Base-by-base conservation (phyloP, 1,140 invertebrate species). In the Grapholita molesta region DNA sequence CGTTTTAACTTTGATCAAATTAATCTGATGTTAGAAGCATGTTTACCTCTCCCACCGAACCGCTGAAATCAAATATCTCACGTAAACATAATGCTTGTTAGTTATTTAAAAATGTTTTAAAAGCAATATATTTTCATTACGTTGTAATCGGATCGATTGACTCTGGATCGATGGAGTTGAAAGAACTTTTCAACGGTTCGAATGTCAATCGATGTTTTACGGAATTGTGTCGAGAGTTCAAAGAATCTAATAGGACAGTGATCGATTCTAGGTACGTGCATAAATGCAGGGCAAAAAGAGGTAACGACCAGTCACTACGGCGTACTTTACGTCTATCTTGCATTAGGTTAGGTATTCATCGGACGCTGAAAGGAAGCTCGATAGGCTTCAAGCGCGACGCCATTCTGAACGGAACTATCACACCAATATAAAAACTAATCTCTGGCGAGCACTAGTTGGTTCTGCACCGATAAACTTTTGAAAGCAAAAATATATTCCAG, bases 1-100 rank as follows among this genome's bases (percentile, higher is more conserved):
- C 72, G 75, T 82, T 86, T 84, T 78, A 78, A 78, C 86, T 90
- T 90, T 89, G 88, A 90, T 90, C 82, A 78, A 84, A 88, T 86
- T 84, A 83, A 85, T 86, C 70, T 77, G 78, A 81, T 80, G 83
- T 88, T 84, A 82, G 76, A 24, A 71, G 70, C 70, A 72, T 84
- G 80, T 86, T 86, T 82, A 79, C 75, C 74, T 78, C 70, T 66
- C 32, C 68, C 52, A 53, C 66, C 68, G 69, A 79, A 76, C 67
- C 55, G 33, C 53, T 72, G 77, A 75, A 81, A 80, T 76, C 57
- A 66, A 68, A 68, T 67, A 68, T 68, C 48, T 68, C 52, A 23
- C 28, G 66, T 42, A 61, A 61, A 61, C 23, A 42, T 52, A 67
- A 61, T n/a, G 12, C 23, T 25, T 28, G 24, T 25, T 2, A 61